phyloP scores from a whole-genome alignment of 2,888 invertebrate genomes.

The Teleiodes luculella region DNA sequence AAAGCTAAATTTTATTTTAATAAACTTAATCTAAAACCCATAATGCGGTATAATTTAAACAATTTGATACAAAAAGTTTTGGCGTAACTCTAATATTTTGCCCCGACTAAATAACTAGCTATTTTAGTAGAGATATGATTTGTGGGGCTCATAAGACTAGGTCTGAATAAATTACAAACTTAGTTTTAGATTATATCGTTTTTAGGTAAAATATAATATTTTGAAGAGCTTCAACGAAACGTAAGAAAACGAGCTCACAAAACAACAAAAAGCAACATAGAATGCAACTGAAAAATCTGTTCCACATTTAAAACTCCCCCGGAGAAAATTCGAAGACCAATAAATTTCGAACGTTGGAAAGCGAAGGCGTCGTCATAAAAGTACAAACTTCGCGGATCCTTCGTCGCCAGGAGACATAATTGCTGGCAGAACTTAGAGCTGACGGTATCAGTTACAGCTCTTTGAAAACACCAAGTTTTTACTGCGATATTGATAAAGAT shows the following conservation, averaged over 20 bases:
- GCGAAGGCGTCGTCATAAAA: constrained; percentile 9
- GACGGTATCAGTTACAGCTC: constrained; percentile 23
- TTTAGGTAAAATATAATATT: neutral
- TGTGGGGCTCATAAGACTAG: no score
- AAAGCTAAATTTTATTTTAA: no score
- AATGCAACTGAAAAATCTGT: neutral
- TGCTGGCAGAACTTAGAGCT: constrained; percentile 39
- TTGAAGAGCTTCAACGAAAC: neutral
- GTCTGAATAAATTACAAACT: no score
- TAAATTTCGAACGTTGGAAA: constrained; percentile 16
- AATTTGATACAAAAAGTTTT: no score
- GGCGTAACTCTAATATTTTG: no score
- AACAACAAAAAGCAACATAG: neutral
- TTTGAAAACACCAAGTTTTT: constrained; percentile 19
- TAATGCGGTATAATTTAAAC: no score
- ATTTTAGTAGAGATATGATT: no score
- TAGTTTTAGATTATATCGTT: no score
- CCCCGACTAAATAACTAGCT: no score
- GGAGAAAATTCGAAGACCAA: constrained; percentile 20
- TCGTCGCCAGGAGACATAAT: constrained; percentile 31
- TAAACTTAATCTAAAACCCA: no score
- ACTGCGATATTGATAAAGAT: constrained; percentile 7
- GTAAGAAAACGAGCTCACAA: neutral
- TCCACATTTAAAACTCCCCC: neutral
- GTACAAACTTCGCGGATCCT: constrained; percentile 14